These are phyloP conservation scores for Amphimallon solstitiale DNA, from an alignment of 2,888 invertebrate species.

Conservation along the genomic window DNA sequence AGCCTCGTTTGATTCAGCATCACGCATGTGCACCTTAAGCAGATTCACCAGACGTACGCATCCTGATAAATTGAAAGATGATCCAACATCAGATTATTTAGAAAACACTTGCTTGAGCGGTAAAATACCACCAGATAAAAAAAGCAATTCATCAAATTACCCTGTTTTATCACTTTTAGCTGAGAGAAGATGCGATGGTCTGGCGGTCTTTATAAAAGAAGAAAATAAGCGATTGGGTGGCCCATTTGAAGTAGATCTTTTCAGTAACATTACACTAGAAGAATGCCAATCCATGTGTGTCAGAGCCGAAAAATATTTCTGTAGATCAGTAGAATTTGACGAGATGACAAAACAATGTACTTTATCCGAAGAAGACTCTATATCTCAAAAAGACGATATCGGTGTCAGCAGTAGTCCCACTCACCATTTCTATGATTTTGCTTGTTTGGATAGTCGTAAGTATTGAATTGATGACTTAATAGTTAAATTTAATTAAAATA, in stretches of 20 bases:
- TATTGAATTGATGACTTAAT: constrained; percentile 51
- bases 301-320: constrained; percentile 87
- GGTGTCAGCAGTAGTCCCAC: constrained; percentile 85
- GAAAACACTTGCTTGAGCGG: constrained; percentile 92
- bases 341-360: constrained; percentile 87
- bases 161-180: constrained; percentile 64
- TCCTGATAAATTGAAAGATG: constrained; percentile 84
- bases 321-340: constrained; percentile 89
- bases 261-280: constrained; percentile 85
- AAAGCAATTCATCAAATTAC: neutral
- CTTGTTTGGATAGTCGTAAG: constrained; percentile 91
- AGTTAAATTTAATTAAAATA: neutral
- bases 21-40: constrained; percentile 83
- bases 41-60: constrained; percentile 86
- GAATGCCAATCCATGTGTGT: constrained; percentile 91
- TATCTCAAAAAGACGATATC: constrained; percentile 88
- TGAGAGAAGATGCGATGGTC: constrained; percentile 85
- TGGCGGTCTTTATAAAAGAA: constrained; percentile 89
- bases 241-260: constrained; percentile 88
- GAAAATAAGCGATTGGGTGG: constrained; percentile 88
- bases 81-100: constrained; percentile 87
- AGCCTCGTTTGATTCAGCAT: constrained; percentile 81
- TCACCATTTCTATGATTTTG: constrained; percentile 88
- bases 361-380: constrained; percentile 91
- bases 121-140: constrained; percentile 56